These are phyloP conservation scores for Numenius phaeopus DNA, from an alignment of 2,797 vertebrate genomes.

Conservation along the genomic window DNA sequence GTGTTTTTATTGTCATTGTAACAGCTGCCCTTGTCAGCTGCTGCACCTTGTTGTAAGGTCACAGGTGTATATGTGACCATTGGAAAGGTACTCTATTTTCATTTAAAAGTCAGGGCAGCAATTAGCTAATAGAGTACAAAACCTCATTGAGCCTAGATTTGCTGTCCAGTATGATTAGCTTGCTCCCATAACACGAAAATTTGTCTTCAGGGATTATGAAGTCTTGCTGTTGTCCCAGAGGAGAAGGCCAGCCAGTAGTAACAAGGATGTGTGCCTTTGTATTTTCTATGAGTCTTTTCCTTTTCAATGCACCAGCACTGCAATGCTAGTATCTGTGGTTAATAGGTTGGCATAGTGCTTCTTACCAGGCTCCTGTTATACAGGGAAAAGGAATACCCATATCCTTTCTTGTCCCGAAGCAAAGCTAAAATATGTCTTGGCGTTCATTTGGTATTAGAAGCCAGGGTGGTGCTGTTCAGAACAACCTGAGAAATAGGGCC, in stretches of 20 bases:
- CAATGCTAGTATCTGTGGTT: neutral
- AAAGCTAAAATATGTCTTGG: neutral
- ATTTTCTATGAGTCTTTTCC: neutral
- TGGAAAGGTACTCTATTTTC: slow-evolving; percentile 1
- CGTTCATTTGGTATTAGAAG: neutral
- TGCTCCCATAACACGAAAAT: neutral
- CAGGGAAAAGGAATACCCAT: neutral
- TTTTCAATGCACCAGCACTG: neutral
- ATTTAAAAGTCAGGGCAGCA: neutral
- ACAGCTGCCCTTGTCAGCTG: neutral
- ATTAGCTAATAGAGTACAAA: neutral
- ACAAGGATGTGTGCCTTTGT: neutral
- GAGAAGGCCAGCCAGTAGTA: slow-evolving; percentile 9
- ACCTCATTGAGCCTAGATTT: neutral
- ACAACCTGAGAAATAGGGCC: neutral
- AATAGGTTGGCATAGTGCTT: neutral
- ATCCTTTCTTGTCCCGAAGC: neutral
- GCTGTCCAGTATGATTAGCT: neutral
- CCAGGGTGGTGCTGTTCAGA: neutral
- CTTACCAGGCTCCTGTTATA: neutral
- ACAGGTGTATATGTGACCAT: neutral
- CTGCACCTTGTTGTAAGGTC: slow-evolving; percentile 1
- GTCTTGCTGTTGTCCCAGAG: slow-evolving; percentile 13
- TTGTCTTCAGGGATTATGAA: neutral
- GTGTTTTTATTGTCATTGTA: neutral